A percentile compares a stretch with the other conserved stretches of the same genome.
Conservation (phyloP, 2,113 vertebrate species). For the Nyctereutes procyonoides region DNA sequence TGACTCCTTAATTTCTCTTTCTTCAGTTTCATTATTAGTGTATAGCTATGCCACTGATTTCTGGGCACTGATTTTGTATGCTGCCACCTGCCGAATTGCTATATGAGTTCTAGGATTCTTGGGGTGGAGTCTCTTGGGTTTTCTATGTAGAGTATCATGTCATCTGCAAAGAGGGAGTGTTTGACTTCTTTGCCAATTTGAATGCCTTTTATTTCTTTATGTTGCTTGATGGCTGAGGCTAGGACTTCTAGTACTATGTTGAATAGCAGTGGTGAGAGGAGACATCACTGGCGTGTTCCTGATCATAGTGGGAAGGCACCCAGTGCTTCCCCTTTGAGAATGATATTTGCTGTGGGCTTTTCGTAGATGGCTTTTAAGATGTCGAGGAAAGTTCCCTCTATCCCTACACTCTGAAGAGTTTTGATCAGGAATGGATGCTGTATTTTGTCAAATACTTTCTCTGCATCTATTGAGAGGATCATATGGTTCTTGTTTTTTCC, state of each 20-base stretch:
- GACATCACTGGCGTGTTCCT: neutral
- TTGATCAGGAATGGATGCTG: neutral
- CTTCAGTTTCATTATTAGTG: no score
- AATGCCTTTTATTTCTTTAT: neutral
- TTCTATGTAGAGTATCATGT: neutral
- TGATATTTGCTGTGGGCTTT: neutral
- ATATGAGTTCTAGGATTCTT: neutral
- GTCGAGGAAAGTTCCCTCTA: no score
- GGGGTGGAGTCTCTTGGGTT: neutral
- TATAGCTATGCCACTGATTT: no score
- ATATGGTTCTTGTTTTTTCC: neutral
- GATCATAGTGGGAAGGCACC: neutral
- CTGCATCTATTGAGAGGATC: neutral
- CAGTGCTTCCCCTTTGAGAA: neutral
- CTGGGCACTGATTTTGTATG: neutral
- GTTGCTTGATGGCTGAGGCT: neutral
- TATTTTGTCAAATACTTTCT: neutral
- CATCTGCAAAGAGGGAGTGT: neutral
- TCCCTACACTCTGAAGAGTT: no score
- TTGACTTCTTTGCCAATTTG: neutral
- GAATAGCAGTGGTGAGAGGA: neutral
- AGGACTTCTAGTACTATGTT: neutral
- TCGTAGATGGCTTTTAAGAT: no score
- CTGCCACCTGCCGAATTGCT: neutral
- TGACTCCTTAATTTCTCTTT: no score